Percentiles rank a stretch among this genome's conserved stretches.
Conservation (phyloP, 64 coral and sea anemone species). For the Platygyra sinensis region DNA sequence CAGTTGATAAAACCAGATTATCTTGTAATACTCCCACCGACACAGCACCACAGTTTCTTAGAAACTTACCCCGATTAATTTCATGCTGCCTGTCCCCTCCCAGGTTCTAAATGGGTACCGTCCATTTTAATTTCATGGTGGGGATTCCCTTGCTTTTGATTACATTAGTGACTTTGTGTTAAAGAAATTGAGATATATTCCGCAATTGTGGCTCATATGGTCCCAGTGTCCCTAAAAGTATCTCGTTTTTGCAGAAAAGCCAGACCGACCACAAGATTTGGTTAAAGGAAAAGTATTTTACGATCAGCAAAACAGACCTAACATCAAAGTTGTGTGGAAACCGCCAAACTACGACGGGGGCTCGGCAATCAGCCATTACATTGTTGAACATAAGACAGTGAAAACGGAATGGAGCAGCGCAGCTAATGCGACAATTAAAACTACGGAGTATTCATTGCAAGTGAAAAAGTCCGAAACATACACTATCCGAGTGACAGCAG, state of each 20-base stretch:
- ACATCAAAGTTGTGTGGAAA: not conserved
- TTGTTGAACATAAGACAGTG: conserved; percentile 33
- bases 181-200: too few relatives aligned
- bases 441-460: not conserved
- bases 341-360: conserved; percentile 5
- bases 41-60: too few relatives aligned
- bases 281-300: not conserved
- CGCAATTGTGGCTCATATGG: too few relatives aligned
- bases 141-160: too few relatives aligned
- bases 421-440: not conserved
- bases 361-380: not conserved
- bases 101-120: too few relatives aligned
- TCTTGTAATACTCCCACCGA: too few relatives aligned
- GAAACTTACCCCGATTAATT: too few relatives aligned
- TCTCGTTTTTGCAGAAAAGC: not conserved
- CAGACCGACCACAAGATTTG: not conserved
- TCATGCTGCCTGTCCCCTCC: too few relatives aligned
- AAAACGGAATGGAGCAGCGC: conserved; percentile 24
- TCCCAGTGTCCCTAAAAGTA: too few relatives aligned
- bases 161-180: too few relatives aligned
- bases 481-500: conserved; percentile 15
- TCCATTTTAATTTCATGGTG: too few relatives aligned
- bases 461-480: conserved; percentile 12
- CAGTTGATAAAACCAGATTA: too few relatives aligned
- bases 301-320: not conserved